Evolutionary conservation across 2,113 vertebrate species (phyloP), one percentile per base, ranked within the genome.

Genomic region (Gadus chalcogrammus): DNA sequence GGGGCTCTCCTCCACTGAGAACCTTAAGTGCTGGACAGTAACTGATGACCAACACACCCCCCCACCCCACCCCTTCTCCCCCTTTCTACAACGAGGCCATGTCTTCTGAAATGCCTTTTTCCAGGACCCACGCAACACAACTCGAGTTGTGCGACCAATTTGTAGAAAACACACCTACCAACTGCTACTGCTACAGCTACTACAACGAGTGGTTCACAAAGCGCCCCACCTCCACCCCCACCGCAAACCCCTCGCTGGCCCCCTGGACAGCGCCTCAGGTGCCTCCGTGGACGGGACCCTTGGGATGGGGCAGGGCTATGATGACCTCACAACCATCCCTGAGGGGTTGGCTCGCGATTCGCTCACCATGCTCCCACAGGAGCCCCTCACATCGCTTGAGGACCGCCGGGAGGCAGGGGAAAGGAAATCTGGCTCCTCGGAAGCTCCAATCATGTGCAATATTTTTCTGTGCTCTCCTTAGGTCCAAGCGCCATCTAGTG

Each of bases 1-100:
- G n/a, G n/a, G n/a, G n/a, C 79, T 78, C 74, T 77, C 77, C 73
- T 79, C 72, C 81, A 78, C 80, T 85, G 93, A 94, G 92, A 95
- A 94, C 94, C 94, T 90, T 92, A 95, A 95, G 94, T 96, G 96
- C 95, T 96, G 94, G 94, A 93, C 93, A 90, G 90, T 87, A 92
- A 92, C 93, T 88, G 93, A 92, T 92, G 93, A 93, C 91, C 90
- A 82, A 6, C 12, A 11, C 42, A 2, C 9, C 8, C 12, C 42
- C 42, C 12, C 42, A 7, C 12, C 42, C 24, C 24, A 24, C 24
- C 24, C 42, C 42, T 9, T n/a, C 42, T 9, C 42, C 42, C 42
- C 42, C 42, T 94, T 91, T 82, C 78, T 94, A 93, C 74, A 85
- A 86, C 92, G 92, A 95, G 93, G 94, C 87, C 86, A 87, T 88